These are phyloP conservation scores for Calvadosia cruxmelitensis DNA, from an alignment of 30 jellyfish, hydroid and myxozoan species.

Conservation along the genomic window DNA sequence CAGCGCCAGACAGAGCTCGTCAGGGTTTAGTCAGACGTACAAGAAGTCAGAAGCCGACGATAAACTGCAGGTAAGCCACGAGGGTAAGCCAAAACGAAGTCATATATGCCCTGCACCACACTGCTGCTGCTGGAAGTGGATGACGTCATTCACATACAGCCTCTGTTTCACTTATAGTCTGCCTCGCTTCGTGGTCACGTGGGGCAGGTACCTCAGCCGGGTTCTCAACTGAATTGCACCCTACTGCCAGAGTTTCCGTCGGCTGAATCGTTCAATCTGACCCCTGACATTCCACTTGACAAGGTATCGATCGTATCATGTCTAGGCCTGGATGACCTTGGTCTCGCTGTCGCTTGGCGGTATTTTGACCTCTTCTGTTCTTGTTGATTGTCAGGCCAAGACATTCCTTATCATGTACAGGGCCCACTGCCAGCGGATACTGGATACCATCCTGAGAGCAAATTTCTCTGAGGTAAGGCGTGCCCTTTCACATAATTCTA, in stretches of 20 bases:
- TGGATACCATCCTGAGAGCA: slow-evolving; percentile 92
- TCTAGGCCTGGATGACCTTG: not conserved
- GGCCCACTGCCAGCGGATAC: slow-evolving; percentile 94
- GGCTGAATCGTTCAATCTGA: slow-evolving; percentile 27
- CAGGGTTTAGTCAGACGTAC: slow-evolving; percentile 41
- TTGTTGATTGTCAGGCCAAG: slow-evolving; percentile 52
- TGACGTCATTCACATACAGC: not conserved
- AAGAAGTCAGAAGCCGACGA: slow-evolving; percentile 34
- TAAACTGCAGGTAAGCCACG: slow-evolving; percentile 38
- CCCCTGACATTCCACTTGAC: slow-evolving; percentile 33
- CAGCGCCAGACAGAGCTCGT: slow-evolving; percentile 41
- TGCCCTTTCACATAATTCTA: too few relatives aligned
- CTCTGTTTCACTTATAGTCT: not conserved
- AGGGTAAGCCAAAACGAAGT: too few relatives aligned
- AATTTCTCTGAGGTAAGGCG: slow-evolving; percentile 92
- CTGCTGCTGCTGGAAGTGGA: too few relatives aligned
- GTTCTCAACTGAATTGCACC: slow-evolving; percentile 39
- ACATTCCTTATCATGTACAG: slow-evolving; percentile 93
- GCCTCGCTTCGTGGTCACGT: slow-evolving; percentile 17
- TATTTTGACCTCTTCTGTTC: not conserved
- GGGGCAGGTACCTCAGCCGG: slow-evolving; percentile 27
- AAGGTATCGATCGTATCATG: slow-evolving; percentile 33
- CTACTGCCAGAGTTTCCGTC: slow-evolving; percentile 84
- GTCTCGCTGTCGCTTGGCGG: not conserved
- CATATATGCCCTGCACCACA: too few relatives aligned